Evolutionary conservation across 1,140 invertebrate genomes (phyloP).

Genomic region (Himalopsyche phryganea): DNA sequence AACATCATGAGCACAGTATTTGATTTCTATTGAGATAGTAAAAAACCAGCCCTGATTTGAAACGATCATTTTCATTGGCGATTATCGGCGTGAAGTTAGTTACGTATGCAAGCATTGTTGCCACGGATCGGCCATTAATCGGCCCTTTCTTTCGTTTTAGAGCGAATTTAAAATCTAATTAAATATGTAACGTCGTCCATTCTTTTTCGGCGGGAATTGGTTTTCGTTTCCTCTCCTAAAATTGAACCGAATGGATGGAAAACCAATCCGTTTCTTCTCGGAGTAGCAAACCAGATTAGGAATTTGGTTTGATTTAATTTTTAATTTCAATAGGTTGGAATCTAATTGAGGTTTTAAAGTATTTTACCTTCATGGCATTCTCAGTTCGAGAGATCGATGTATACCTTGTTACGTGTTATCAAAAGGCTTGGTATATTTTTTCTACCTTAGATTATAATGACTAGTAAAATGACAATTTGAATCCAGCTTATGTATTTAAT

Average conservation of each 20-base stretch:
- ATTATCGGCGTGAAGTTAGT: conserved; percentile 33
- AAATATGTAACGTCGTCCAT: conserved; percentile 26
- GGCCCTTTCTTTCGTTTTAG: conserved; percentile 28
- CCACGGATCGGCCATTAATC: conserved; percentile 22
- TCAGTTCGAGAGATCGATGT: background rate
- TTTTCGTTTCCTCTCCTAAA: conserved; percentile 3
- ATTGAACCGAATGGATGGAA: background rate
- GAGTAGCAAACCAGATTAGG: background rate
- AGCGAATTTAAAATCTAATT: conserved; percentile 31
- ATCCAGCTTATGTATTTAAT: too few relatives aligned
- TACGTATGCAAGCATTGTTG: conserved; percentile 29
- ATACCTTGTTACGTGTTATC: background rate
- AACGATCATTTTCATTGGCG: conserved; percentile 14
- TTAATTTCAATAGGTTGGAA: background rate
- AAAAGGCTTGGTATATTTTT: too few relatives aligned
- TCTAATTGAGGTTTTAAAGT: background rate
- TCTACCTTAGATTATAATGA: too few relatives aligned
- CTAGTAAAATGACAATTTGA: too few relatives aligned
- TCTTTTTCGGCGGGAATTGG: conserved; percentile 1
- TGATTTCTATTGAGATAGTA: background rate
- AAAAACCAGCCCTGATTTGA: background rate
- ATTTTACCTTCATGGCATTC: too few relatives aligned
- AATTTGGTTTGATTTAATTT: conserved; percentile 5
- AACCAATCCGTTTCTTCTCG: background rate
- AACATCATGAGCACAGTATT: background rate